These are phyloP conservation scores for Theristus sp. DNA, from an alignment of 2,888 invertebrate species.

Conservation along the genomic window DNA sequence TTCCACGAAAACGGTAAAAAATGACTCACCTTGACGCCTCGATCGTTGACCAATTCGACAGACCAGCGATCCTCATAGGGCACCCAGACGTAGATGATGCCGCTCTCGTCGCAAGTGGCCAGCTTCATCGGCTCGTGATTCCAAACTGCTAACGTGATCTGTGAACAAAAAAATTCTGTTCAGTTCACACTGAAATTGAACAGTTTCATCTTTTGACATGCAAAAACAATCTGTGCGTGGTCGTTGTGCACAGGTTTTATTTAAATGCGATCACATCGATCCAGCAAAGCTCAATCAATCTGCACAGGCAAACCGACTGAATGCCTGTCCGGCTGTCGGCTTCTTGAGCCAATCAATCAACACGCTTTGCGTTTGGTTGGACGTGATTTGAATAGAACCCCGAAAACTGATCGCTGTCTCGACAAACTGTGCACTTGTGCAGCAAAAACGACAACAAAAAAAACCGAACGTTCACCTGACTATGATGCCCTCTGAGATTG, in stretches of 20 bases:
- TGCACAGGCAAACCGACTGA: too few species aligned
- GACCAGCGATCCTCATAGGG: slow-evolving; percentile 98
- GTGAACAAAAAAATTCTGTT: not conserved
- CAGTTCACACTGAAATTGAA: not conserved
- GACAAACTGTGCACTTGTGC: too few species aligned
- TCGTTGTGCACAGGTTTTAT: too few species aligned
- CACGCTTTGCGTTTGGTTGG: too few species aligned
- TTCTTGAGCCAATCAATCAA: too few species aligned
- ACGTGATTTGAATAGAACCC: too few species aligned
- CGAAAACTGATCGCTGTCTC: too few species aligned
- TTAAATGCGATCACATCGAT: too few species aligned
- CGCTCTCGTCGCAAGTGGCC: slow-evolving; percentile 88
- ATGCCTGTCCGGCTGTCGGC: too few species aligned
- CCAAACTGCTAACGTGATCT: slow-evolving; percentile 91
- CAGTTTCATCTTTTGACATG: not conserved
- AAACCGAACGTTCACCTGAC: slow-evolving; percentile 47
- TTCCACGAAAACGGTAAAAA: too few species aligned
- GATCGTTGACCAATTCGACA: slow-evolving; percentile 92
- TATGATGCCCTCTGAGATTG: slow-evolving; percentile 84
- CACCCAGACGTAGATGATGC: slow-evolving; percentile 97
- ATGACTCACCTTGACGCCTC: slow-evolving; percentile 54
- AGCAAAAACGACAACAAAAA: not conserved
- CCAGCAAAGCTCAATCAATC: too few species aligned
- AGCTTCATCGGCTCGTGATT: slow-evolving; percentile 93
- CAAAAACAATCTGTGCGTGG: too few species aligned